phyloP scores from a whole-genome alignment of 53 echinoderm and acorn worm species.

The Holothuria scabra region DNA sequence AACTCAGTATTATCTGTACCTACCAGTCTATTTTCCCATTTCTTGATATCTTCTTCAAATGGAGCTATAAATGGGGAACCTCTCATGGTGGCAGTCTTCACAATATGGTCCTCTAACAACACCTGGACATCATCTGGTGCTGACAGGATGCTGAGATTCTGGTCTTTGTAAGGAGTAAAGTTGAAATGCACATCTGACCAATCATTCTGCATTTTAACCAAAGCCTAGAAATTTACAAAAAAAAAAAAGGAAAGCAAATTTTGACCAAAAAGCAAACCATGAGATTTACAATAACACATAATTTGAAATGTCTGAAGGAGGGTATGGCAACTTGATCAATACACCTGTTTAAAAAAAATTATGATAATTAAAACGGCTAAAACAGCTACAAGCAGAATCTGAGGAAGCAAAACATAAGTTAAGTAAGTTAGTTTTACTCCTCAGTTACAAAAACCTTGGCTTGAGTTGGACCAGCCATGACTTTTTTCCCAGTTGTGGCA shows the following conservation, averaged over 20 bases:
- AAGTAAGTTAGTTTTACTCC: too few species aligned
- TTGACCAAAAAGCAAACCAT: neutral
- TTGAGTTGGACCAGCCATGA: too few species aligned
- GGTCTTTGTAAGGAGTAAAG: slow-evolving; percentile 94
- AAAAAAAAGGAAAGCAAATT: neutral
- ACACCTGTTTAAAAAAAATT: too few species aligned
- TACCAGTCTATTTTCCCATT: slow-evolving; percentile 89
- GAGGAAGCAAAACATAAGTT: too few species aligned
- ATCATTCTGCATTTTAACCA: slow-evolving; percentile 88
- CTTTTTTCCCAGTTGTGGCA: too few species aligned
- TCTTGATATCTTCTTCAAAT: slow-evolving; percentile 84
- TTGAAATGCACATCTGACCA: slow-evolving; percentile 87
- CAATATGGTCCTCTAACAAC: slow-evolving; percentile 91
- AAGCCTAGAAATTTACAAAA: slow-evolving; percentile 68
- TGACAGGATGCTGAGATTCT: slow-evolving; percentile 78
- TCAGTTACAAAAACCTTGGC: too few species aligned
- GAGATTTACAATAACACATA: neutral
- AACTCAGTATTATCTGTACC: too few species aligned
- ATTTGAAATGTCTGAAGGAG: neutral
- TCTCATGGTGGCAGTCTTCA: slow-evolving; percentile 97
- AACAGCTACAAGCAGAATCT: too few species aligned
- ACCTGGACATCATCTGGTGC: slow-evolving; percentile 95
- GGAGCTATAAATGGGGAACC: slow-evolving; percentile 92
- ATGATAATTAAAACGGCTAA: too few species aligned
- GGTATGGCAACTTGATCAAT: neutral